A percentile compares a stretch with the other conserved stretches of the same genome.
These are phyloP conservation scores for Anthrax anthrax DNA, from an alignment of 2,888 invertebrate genomes.

Conservation along the genomic window DNA sequence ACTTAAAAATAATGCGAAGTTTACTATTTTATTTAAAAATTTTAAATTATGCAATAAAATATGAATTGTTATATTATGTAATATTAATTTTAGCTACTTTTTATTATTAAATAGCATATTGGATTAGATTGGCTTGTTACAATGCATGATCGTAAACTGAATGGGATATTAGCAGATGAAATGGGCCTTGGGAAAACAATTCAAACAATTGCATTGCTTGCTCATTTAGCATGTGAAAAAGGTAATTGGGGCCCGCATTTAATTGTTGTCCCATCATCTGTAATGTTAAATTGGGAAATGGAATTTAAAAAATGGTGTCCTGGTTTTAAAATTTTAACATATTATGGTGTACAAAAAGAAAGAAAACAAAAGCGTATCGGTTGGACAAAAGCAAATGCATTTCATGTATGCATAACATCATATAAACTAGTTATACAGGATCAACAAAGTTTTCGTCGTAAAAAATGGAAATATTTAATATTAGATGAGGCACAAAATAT, in stretches of 20 bases:
- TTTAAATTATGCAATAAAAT: not conserved
- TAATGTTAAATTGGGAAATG: conserved; percentile 99
- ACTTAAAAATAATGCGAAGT: no score
- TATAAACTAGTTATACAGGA: conserved; percentile 98
- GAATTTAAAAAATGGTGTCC: conserved; percentile 99
- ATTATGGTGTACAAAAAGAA: conserved; percentile 94
- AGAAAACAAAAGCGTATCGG: conserved; percentile 79
- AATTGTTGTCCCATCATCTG: conserved; percentile 97
- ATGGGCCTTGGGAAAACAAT: conserved; percentile 97
- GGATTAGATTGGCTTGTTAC: conserved; percentile 95
- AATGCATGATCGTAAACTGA: conserved; percentile 86
- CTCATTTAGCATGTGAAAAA: conserved; percentile 79
- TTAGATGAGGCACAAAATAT: conserved; percentile 99
- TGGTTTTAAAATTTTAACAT: conserved; percentile 95
- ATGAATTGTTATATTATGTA: not conserved
- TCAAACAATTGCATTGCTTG: conserved; percentile 87
- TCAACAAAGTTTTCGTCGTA: conserved; percentile 90
- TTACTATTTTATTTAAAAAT: no score
- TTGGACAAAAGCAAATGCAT: conserved; percentile 98
- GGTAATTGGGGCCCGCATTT: conserved; percentile 97
- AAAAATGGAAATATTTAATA: conserved; percentile 97
- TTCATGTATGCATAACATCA: conserved; percentile 95
- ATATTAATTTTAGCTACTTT: not conserved
- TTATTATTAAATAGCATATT: conserved; percentile 50
- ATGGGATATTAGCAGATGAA: conserved; percentile 93